Base-by-base conservation (phyloP, 2,113 vertebrate genomes). In the Bolborhynchus lineola region DNA sequence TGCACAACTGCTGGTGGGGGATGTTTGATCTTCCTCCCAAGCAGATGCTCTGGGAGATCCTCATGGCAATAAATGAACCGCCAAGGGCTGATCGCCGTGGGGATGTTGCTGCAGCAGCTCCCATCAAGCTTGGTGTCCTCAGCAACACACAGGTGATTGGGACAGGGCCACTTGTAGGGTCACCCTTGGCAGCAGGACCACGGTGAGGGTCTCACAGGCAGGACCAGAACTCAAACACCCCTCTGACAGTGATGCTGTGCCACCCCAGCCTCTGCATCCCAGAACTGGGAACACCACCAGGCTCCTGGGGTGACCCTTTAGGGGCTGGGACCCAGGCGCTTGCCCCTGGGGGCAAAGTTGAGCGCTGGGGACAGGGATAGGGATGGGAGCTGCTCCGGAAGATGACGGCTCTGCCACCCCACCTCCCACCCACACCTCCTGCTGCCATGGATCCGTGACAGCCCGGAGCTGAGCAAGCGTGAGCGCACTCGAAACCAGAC, bases 401-500 rank as follows among this genome's bases (percentile, higher is more conserved):
- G 23, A 1, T 17, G 78, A 4, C 7, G 31, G 14, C 46, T 88
- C 24, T 90, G 88, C 52, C 50, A 17, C 23, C 68, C 28, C 0
- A 0, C 6, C 72, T 78, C 68, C 50, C 53, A 53, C 59, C 80
- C 80, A 62, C 44, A 0, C 20, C 8, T 89, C 28, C 25, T 5
- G 0, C 28, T 78, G 57, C 42, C 33, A 1, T 9, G 0, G 47
- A 76, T 69, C 87, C 2, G 1, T 49, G 67, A 57, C 14, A 33
- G 77, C 70, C 59, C 0, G 1, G 28, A 80, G 41, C 85, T 94
- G 92, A 95, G 96, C 79, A 92, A 92, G 79, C 0, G 1, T 92
- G 94, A 94, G 79, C 1, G 1, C 80, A 96, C 16, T 59, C 3
- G 8, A 95, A 96, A 95, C 92, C 95, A 88, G 95, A 62, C 94